Conservation (phyloP, 2,888 invertebrate species). For the Xylota segnis region DNA sequence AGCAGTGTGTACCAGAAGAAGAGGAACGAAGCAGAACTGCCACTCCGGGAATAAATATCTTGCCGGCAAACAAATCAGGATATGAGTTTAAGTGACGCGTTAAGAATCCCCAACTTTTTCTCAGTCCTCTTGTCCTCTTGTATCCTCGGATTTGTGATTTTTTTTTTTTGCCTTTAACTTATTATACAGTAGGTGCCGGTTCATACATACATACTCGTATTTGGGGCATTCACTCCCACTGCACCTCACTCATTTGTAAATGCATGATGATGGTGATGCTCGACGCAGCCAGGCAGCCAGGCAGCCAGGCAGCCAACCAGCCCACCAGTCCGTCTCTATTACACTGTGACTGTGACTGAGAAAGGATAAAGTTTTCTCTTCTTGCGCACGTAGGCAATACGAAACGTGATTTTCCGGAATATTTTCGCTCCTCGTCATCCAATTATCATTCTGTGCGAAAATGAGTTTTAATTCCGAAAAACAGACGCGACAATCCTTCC, state of each 20-base stretch:
- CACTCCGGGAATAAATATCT: conserved; percentile 50
- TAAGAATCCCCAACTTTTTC: conserved; percentile 65
- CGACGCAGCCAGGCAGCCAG: conserved; percentile 38
- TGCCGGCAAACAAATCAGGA: conserved; percentile 72
- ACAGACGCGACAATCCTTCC: conserved; percentile 76
- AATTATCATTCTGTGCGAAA: conserved; percentile 77
- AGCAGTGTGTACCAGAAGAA: background rate
- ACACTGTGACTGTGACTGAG: conserved; percentile 55
- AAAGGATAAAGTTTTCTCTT: conserved; percentile 73
- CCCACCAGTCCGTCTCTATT: conserved; percentile 66
- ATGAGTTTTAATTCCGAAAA: conserved; percentile 77
- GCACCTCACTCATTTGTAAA: conserved; percentile 71
- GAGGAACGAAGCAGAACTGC: background rate
- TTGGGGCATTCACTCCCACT: conserved; percentile 43
- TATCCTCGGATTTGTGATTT: background rate
- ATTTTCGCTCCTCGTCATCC: conserved; percentile 76
- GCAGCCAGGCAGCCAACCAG: conserved; percentile 46
- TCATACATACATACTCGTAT: conserved; percentile 15
- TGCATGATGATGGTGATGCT: conserved; percentile 60
- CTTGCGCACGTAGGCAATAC: conserved; percentile 77
- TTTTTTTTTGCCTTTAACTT: conserved; percentile 43
- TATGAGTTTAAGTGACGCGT: conserved; percentile 75
- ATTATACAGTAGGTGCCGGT: conserved; percentile 16
- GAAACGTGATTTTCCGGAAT: conserved; percentile 77
- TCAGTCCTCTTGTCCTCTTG: conserved; percentile 20